These are phyloP conservation scores for Leptodactylus fallax DNA, from an alignment of 2,797 vertebrate genomes.

Conservation along the genomic window DNA sequence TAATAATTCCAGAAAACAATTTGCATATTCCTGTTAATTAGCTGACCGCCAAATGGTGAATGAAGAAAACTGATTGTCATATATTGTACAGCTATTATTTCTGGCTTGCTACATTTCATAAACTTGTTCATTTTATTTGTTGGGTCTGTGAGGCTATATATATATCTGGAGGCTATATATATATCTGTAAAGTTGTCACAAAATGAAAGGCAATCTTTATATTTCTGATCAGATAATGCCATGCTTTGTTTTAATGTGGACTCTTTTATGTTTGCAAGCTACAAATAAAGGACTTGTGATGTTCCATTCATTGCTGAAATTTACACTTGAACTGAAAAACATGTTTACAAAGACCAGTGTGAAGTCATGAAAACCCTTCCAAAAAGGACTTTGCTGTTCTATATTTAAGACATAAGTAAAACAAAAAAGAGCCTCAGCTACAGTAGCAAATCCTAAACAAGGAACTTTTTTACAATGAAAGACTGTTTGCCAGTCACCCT, in stretches of 20 bases:
- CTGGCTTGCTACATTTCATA: not conserved
- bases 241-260: slow-evolving; percentile 30
- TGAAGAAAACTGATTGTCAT: not conserved
- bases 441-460: not conserved
- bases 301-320: slow-evolving; percentile 32
- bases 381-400: slow-evolving; percentile 9
- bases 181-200: not conserved
- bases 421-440: not conserved
- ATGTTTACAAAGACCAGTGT: slow-evolving; percentile 15
- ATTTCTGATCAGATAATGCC: slow-evolving; percentile 46
- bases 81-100: not conserved
- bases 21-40: no score
- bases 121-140: not conserved
- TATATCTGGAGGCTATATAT: no score
- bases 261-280: slow-evolving; percentile 14
- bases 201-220: slow-evolving; percentile 12
- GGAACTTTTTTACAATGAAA: not conserved
- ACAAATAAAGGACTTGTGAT: slow-evolving; percentile 16
- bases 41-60: no score
- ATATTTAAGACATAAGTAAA: slow-evolving; percentile 2
- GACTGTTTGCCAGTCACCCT: not conserved
- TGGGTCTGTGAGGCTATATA: not conserved
- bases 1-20: no score
- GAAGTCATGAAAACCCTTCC: slow-evolving; percentile 22
- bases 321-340: slow-evolving; percentile 2